Evolutionary conservation across 2,113 vertebrate species (phyloP).

Genomic region (Macheiramphus alcinus): DNA sequence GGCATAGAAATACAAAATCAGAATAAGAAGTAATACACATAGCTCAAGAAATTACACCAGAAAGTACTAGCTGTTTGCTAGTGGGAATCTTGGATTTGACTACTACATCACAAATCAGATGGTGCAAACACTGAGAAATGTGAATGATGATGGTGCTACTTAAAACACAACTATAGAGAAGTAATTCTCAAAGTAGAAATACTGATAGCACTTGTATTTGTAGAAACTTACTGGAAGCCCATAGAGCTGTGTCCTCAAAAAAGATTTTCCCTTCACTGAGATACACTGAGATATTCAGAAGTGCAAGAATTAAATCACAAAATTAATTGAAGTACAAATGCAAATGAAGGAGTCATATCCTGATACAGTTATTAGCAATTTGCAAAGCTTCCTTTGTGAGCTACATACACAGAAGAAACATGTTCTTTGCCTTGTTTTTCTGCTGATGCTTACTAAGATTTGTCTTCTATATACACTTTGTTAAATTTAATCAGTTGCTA

Average conservation of each 20-base stretch:
- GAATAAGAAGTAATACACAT: not conserved
- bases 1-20: not conserved
- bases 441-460: not conserved
- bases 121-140: not conserved
- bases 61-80: not conserved
- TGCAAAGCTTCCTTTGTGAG: not conserved
- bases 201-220: not conserved
- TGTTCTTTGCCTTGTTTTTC: not conserved
- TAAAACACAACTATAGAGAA: not conserved
- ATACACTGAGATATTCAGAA: not conserved
- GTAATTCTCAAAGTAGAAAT: not conserved
- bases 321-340: constrained; percentile 26
- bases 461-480: not conserved
- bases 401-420: not conserved
- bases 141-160: not conserved
- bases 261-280: not conserved
- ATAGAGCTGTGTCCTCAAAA: not conserved
- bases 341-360: not conserved
- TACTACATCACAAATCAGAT: not conserved
- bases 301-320: constrained; percentile 21
- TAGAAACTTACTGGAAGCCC: not conserved
- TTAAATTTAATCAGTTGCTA: not conserved
- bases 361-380: constrained; percentile 14
- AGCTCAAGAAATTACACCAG: not conserved
- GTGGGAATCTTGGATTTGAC: not conserved